Evolutionary conservation across 2,797 vertebrate genomes (phyloP).

Genomic region (Pipistrellus kuhlii): DNA sequence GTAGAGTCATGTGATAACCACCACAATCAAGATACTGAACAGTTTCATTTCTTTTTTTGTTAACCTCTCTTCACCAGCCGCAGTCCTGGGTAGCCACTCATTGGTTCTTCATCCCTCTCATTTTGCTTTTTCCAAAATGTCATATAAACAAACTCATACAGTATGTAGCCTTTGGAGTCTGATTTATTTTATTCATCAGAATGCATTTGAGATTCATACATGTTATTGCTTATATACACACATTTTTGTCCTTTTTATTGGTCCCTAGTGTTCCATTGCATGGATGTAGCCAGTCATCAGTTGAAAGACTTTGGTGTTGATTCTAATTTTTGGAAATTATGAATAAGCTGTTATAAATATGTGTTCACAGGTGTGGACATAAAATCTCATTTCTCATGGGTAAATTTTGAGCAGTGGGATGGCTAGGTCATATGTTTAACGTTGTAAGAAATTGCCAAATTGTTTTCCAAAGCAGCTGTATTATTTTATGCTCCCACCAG

Average conservation of each 20-base stretch:
- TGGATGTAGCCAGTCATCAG: neutral
- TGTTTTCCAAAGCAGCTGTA: neutral
- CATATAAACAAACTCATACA: neutral
- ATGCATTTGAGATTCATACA: neutral
- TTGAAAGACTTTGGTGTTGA: neutral
- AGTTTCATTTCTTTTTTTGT: neutral
- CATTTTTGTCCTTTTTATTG: neutral
- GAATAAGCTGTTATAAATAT: neutral
- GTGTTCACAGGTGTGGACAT: neutral
- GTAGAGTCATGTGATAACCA: neutral
- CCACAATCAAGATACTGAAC: neutral
- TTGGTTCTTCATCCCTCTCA: neutral
- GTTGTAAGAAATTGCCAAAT: neutral
- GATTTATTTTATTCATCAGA: neutral
- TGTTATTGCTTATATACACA: neutral
- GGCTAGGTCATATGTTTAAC: neutral
- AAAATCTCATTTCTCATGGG: neutral
- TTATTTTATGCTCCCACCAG: neutral
- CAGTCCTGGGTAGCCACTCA: neutral
- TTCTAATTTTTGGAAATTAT: neutral
- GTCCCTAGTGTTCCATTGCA: neutral
- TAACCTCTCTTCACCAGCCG: neutral
- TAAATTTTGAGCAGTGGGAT: neutral
- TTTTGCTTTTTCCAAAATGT: slow-evolving; percentile 13
- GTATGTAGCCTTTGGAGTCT: neutral